Conservation (phyloP, 37 sponge, comb jelly and placozoan species). For the Agelas oroides region DNA sequence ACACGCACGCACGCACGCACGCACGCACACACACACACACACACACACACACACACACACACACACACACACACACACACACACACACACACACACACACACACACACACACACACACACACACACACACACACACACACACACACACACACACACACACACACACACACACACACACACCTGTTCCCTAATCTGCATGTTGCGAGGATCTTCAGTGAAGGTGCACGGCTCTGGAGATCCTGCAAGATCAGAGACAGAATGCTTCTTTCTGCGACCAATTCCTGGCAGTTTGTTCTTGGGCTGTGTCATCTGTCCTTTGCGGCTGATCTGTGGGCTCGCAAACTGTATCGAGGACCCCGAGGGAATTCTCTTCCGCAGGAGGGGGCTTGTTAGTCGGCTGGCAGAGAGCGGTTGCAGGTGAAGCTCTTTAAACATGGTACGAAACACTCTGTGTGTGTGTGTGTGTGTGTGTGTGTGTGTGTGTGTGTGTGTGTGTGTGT, state of each 20-base stretch:
- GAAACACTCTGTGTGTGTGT: conserved; percentile 46
- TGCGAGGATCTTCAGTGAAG: conserved; percentile 52
- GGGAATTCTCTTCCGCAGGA: conserved; percentile 25
- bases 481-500: not conserved
- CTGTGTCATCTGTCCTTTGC: not conserved
- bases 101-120: too few species aligned
- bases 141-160: too few species aligned
- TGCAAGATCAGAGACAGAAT: conserved; percentile 14
- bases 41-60: too few species aligned
- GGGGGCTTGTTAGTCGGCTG: conserved; percentile 38
- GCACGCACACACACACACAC: too few species aligned
- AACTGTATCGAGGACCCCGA: conserved; percentile 4
- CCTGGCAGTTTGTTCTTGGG: conserved; percentile 22
- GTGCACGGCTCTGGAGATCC: conserved; percentile 14
- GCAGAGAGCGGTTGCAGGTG: not conserved
- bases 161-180: conserved; percentile 17
- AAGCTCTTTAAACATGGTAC: conserved; percentile 57
- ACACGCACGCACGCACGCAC: too few species aligned
- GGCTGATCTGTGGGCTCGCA: conserved; percentile 35
- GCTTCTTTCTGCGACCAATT: conserved; percentile 41
- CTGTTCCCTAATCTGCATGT: conserved; percentile 58
- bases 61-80: too few species aligned
- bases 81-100: too few species aligned
- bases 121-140: too few species aligned
- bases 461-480: not conserved